Percentiles rank a stretch among this genome's conserved stretches.
Evolutionary conservation across 2,797 vertebrate genomes (phyloP).

Genomic region (Danio aesculapii): DNA sequence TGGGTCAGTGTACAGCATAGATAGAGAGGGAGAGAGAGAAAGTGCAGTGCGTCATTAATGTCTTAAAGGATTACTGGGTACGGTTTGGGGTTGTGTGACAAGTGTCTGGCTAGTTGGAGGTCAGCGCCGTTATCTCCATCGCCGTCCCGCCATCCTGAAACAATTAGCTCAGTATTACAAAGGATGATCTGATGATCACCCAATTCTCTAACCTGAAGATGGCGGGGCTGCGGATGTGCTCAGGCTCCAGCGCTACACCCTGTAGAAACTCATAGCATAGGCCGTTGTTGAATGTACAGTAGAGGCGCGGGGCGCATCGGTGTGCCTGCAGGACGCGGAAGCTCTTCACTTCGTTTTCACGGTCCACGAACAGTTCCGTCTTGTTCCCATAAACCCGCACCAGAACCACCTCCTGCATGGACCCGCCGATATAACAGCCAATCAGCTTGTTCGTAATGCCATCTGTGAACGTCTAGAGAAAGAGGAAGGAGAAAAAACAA

Average conservation of each 20-base stretch:
- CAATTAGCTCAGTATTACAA: conserved; percentile 5
- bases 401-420: conserved; percentile 90
- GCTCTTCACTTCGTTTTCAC: conserved; percentile 96
- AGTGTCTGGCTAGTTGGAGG: conserved; percentile 33
- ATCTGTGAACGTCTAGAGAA: conserved; percentile 90
- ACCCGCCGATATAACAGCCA: conserved; percentile 88
- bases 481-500: conserved; percentile 16
- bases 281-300: conserved; percentile 97
- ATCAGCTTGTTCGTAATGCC: conserved; percentile 98
- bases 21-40: not conserved
- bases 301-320: conserved; percentile 91
- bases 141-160: not conserved
- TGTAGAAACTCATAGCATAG: conserved; percentile 97
- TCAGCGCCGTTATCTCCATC: conserved; percentile 11
- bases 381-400: conserved; percentile 97
- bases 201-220: conserved; percentile 84
- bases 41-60: conserved; percentile 15
- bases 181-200: conserved; percentile 18
- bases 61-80: conserved; percentile 35
- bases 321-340: conserved; percentile 92
- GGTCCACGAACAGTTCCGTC: conserved; percentile 93
- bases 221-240: conserved; percentile 88
- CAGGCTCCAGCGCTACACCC: conserved; percentile 90
- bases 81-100: conserved; percentile 31
- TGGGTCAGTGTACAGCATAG: conserved; percentile 11